Conservation (phyloP, 2,888 invertebrate genomes). For the Ophion slaviceki region DNA sequence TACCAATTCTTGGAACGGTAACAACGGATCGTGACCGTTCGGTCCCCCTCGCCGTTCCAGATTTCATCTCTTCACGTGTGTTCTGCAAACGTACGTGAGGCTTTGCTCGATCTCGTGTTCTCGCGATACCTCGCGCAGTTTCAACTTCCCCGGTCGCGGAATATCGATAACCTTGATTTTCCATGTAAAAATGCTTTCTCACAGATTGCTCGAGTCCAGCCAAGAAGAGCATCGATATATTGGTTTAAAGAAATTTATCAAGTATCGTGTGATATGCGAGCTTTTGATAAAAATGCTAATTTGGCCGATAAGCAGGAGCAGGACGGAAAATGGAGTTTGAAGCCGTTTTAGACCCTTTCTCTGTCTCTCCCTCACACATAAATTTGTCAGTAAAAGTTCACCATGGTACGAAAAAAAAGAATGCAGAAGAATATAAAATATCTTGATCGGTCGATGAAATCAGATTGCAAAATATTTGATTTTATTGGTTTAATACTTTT, state of each 20-base stretch:
- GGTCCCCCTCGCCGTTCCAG: conserved; percentile 34
- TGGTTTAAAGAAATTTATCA: background rate
- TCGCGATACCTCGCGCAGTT: conserved; percentile 12
- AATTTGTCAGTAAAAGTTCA: no score
- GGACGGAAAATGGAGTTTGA: background rate
- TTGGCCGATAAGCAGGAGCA: background rate
- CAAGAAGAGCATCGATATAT: background rate
- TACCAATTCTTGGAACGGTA: conserved; percentile 50
- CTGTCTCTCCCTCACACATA: background rate
- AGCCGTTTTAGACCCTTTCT: background rate
- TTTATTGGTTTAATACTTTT: background rate
- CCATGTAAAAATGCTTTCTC: conserved; percentile 9
- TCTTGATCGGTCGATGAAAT: background rate
- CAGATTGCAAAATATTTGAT: background rate
- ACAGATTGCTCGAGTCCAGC: background rate
- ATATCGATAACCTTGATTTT: conserved; percentile 27
- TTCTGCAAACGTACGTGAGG: conserved; percentile 46
- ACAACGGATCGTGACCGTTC: conserved; percentile 53
- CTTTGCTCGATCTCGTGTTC: conserved; percentile 7
- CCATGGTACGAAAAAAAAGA: background rate
- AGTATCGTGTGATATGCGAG: background rate
- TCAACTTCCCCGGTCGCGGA: conserved; percentile 27
- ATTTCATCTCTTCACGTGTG: conserved; percentile 43
- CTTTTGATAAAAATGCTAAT: background rate
- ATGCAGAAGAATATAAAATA: background rate